Evolutionary conservation across 2,113 vertebrate genomes (phyloP).

Genomic region (Callospermophilus lateralis): DNA sequence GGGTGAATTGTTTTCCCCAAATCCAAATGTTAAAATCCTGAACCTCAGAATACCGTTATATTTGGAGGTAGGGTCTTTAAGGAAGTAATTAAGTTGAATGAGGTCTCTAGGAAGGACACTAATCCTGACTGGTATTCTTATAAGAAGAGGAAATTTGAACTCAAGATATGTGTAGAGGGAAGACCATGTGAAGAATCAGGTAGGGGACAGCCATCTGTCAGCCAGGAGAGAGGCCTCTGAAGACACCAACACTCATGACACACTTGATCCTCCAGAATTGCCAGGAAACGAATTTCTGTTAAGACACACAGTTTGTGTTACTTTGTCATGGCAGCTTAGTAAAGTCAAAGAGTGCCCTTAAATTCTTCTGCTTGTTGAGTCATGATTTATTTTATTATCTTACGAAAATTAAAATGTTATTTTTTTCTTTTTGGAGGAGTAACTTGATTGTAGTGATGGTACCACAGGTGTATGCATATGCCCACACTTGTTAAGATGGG

Average conservation of each 20-base stretch:
- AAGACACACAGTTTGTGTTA: not conserved
- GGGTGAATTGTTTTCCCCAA: not conserved
- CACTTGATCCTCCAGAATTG: not conserved
- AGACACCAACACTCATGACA: not conserved
- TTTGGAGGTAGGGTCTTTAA: conserved; percentile 15
- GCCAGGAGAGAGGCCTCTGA: not conserved
- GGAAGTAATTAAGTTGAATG: not conserved
- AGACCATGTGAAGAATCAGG: not conserved
- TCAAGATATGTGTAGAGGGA: not conserved
- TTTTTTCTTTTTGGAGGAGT: not conserved
- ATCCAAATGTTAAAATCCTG: not conserved
- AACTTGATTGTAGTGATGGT: not conserved
- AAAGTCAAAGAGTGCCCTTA: not conserved
- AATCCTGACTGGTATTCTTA: not conserved
- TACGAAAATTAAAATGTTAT: conserved; percentile 37
- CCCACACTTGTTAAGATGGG: not conserved
- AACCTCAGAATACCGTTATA: not conserved
- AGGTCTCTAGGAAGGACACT: not conserved
- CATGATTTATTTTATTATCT: not conserved
- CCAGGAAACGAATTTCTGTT: not conserved
- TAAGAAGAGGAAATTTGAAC: not conserved
- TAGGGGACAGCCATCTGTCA: not conserved
- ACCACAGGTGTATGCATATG: not conserved
- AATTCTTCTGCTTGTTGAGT: not conserved
- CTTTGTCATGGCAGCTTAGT: not conserved